Percentiles rank a stretch among this genome's conserved stretches.
These are phyloP conservation scores for Eudyptes chrysolophus DNA, from an alignment of 2,113 vertebrate species.

Conservation along the genomic window DNA sequence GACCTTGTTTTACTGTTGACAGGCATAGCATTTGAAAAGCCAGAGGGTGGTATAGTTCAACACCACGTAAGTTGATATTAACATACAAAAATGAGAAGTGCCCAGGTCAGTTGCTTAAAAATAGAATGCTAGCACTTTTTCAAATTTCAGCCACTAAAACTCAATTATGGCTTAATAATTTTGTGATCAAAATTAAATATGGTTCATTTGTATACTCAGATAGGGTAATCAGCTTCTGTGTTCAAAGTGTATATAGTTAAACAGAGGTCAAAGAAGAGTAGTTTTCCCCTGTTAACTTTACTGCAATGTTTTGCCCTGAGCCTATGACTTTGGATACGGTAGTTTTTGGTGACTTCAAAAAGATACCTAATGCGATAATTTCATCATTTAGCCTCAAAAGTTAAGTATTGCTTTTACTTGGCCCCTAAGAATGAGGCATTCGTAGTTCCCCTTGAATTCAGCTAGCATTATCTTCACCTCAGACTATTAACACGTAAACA, in stretches of 20 bases:
- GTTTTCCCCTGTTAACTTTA: not conserved
- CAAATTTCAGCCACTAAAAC: constrained; percentile 40
- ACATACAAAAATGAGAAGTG: constrained; percentile 46
- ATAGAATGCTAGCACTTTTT: constrained; percentile 15
- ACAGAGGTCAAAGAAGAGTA: not conserved
- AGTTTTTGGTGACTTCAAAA: not conserved
- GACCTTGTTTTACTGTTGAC: constrained; percentile 68
- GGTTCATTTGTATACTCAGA: not conserved
- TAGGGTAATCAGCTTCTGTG: not conserved
- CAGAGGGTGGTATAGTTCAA: constrained; percentile 62
- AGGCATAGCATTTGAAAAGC: constrained; percentile 62
- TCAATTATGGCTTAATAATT: not conserved
- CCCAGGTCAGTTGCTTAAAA: constrained; percentile 44
- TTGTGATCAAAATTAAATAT: not conserved
- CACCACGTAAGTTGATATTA: constrained; percentile 45
- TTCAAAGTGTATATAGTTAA: not conserved
- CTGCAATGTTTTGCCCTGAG: not conserved
- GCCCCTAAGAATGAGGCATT: not conserved
- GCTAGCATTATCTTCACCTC: not conserved
- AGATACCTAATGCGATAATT: not conserved
- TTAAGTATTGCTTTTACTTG: not conserved
- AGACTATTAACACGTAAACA: not conserved
- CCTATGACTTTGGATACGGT: not conserved
- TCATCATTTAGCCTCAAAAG: not conserved
- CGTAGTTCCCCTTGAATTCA: not conserved